These are phyloP conservation scores for Planococcus citri DNA, from an alignment of 1,140 invertebrate genomes.

Conservation along the genomic window DNA sequence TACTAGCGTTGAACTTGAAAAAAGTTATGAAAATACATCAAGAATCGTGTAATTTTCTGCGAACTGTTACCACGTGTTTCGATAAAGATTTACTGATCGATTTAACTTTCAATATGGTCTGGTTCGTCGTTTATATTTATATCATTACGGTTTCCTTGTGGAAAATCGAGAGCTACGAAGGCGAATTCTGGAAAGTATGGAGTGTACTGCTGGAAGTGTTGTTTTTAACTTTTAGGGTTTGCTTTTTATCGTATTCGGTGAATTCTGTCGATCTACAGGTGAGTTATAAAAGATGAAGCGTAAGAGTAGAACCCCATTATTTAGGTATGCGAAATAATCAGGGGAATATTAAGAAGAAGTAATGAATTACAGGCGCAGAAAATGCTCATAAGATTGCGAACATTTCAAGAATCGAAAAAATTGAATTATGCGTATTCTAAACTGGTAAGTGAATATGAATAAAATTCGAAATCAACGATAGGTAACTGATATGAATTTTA, in stretches of 20 bases:
- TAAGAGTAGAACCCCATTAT: not conserved
- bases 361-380: not conserved
- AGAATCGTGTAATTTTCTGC: not conserved
- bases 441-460: not conserved
- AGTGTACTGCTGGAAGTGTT: not conserved
- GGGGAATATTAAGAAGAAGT: not conserved
- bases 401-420: not conserved
- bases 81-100: conserved; percentile 5
- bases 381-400: not conserved
- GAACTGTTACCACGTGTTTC: not conserved
- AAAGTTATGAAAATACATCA: not conserved
- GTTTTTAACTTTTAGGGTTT: not conserved
- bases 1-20: not conserved
- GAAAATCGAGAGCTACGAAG: not conserved
- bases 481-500: too few relatives aligned
- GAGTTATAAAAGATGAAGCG: not conserved
- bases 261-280: not conserved
- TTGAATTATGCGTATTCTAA: not conserved
- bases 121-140: not conserved
- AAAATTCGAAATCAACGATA: not conserved
- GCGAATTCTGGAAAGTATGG: not conserved
- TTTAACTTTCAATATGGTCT: conserved; percentile 9
- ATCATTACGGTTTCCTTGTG: not conserved
- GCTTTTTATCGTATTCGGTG: conserved; percentile 5
- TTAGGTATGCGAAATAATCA: not conserved